Conservation (phyloP, 2,888 invertebrate genomes). For the Drosophila bunnanda region DNA sequence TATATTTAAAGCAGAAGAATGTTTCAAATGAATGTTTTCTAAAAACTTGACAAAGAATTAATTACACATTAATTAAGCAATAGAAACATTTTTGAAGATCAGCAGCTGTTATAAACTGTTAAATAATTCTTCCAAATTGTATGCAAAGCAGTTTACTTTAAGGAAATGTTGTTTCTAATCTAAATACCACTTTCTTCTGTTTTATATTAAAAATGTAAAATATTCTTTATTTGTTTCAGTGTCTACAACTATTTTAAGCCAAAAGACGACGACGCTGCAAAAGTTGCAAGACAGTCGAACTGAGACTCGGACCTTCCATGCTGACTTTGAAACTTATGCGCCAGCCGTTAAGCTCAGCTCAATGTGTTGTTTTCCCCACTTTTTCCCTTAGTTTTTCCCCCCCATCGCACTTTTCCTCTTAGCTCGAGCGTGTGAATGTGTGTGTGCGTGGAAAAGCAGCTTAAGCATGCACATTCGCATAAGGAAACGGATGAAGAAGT, state of each 20-base stretch:
- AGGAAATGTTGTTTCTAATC: background rate
- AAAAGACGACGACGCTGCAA: constrained; percentile 60
- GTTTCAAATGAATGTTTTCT: background rate
- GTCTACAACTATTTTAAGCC: constrained; percentile 20
- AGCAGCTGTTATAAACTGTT: background rate
- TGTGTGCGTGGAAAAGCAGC: constrained; percentile 48
- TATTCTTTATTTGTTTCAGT: background rate
- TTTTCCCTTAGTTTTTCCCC: constrained; percentile 3
- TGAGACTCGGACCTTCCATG: constrained; percentile 39
- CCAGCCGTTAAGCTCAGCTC: constrained; percentile 67
- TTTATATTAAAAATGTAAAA: background rate
- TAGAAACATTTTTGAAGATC: no score
- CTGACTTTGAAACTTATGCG: constrained; percentile 75
- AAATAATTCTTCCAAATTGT: background rate
- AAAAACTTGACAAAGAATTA: background rate
- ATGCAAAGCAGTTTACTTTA: background rate
- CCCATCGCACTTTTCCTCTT: constrained; percentile 3
- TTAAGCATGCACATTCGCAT: constrained; percentile 64
- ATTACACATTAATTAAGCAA: background rate
- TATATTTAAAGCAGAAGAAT: background rate
- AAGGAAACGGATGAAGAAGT: constrained; percentile 73
- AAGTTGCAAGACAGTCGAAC: constrained; percentile 57
- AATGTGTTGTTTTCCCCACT: constrained; percentile 42
- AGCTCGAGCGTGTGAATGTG: constrained; percentile 15
- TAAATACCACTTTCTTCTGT: background rate